These are phyloP conservation scores for Halcyon badia DNA, from an alignment of 2,797 vertebrate species.

Conservation along the genomic window DNA sequence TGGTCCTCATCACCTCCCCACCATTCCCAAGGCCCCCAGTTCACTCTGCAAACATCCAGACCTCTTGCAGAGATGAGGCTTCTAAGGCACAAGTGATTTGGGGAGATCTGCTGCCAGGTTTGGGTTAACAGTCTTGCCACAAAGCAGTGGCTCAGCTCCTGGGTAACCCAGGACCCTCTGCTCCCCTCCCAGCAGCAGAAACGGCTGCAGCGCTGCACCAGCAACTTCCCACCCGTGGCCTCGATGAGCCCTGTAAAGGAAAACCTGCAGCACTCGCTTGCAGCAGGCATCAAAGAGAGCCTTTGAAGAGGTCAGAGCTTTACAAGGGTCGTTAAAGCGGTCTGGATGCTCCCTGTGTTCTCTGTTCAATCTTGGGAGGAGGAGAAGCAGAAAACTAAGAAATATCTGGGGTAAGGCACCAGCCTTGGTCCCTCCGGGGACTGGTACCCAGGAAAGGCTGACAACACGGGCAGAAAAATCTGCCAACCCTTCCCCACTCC, in stretches of 20 bases:
- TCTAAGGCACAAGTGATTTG: rapidly evolving
- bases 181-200: not conserved
- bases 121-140: not conserved
- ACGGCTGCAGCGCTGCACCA: rapidly evolving
- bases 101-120: not conserved
- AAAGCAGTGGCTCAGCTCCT: rapidly evolving
- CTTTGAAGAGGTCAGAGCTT: not conserved
- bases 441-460: not conserved
- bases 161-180: no score
- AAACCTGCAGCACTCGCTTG: not conserved
- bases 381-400: not conserved
- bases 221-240: not conserved
- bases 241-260: rapidly evolving
- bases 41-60: no score
- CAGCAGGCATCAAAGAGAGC: not conserved
- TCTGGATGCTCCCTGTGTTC: not conserved
- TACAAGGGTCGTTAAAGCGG: not conserved
- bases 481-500: not conserved
- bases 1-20: not conserved
- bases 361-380: not conserved
- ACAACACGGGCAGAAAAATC: not conserved
- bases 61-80: not conserved
- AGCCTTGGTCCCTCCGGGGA: rapidly evolving
- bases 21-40: not conserved
- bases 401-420: not conserved